Conservation (phyloP, 2,888 invertebrate genomes). For the Nomada flava region DNA sequence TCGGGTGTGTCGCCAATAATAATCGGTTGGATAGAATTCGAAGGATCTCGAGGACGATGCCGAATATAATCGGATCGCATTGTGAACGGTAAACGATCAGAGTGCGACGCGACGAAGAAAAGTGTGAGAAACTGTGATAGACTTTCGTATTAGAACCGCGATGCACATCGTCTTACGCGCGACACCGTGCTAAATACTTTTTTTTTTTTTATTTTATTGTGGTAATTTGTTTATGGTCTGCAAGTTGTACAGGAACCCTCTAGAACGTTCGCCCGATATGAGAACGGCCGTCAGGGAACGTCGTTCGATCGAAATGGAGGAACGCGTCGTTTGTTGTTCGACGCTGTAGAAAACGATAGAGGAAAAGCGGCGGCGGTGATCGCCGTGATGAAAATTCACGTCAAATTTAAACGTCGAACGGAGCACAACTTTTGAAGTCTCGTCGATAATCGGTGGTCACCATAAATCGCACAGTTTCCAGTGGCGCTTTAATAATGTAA, state of each 20-base stretch:
- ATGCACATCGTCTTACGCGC: slow-evolving; percentile 40
- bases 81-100: slow-evolving; percentile 49
- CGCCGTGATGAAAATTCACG: slow-evolving; percentile 1
- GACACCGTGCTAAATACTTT: slow-evolving; percentile 42
- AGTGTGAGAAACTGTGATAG: slow-evolving; percentile 81
- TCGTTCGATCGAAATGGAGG: slow-evolving; percentile 14
- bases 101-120: slow-evolving; percentile 32
- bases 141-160: slow-evolving; percentile 78
- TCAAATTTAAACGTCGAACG: slow-evolving; percentile 19
- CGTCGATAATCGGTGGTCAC: neutral
- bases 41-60: slow-evolving; percentile 45
- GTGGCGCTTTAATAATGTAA: too few relatives aligned
- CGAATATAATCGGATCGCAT: slow-evolving; percentile 50
- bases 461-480: neutral
- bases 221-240: slow-evolving; percentile 31
- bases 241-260: slow-evolving; percentile 12
- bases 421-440: neutral
- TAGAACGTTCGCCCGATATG: neutral
- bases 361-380: neutral
- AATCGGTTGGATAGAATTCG: slow-evolving; percentile 17
- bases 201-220: slow-evolving; percentile 17
- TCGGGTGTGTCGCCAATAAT: neutral
- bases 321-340: slow-evolving; percentile 8
- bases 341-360: neutral
- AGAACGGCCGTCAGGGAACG: slow-evolving; percentile 4